A percentile compares a stretch with the other conserved stretches of the same genome.
Conservation (phyloP, 1,140 invertebrate species). For the Fopius arisanus region DNA sequence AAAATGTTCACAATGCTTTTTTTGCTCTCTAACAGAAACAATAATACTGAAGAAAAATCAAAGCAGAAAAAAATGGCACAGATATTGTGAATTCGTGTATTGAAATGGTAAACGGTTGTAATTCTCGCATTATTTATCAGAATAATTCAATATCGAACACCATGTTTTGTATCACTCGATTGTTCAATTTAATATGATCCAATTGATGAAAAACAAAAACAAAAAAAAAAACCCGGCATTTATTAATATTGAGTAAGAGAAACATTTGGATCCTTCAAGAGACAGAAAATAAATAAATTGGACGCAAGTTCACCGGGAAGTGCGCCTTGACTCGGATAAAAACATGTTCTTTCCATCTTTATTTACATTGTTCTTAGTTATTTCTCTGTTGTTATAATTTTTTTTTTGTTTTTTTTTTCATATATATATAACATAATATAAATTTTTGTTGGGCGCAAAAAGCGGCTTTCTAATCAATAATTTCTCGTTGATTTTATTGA, state of each 20-base stretch:
- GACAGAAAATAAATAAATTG: not conserved
- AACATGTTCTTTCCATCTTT: not conserved
- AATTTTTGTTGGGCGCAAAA: not conserved
- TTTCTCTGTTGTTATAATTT: not conserved
- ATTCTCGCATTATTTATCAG: too few relatives aligned
- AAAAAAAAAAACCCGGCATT: too few relatives aligned
- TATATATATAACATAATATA: too few relatives aligned
- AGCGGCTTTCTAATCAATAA: not conserved
- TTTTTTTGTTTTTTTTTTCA: not conserved
- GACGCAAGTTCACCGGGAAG: slow-evolving; percentile 4
- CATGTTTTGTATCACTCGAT: not conserved
- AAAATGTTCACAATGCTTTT: not conserved
- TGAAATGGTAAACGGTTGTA: not conserved
- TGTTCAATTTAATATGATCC: not conserved
- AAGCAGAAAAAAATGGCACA: not conserved
- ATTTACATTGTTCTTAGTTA: slow-evolving; percentile 3
- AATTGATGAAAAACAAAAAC: too few relatives aligned
- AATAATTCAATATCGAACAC: too few relatives aligned
- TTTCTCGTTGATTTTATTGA: not conserved
- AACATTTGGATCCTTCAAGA: not conserved
- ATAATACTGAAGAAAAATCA: not conserved
- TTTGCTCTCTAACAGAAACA: not conserved
- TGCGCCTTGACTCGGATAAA: not conserved
- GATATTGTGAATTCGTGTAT: not conserved
- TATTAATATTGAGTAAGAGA: not conserved